Conservation (phyloP, 2,888 invertebrate species). For the Adela reaumurella region DNA sequence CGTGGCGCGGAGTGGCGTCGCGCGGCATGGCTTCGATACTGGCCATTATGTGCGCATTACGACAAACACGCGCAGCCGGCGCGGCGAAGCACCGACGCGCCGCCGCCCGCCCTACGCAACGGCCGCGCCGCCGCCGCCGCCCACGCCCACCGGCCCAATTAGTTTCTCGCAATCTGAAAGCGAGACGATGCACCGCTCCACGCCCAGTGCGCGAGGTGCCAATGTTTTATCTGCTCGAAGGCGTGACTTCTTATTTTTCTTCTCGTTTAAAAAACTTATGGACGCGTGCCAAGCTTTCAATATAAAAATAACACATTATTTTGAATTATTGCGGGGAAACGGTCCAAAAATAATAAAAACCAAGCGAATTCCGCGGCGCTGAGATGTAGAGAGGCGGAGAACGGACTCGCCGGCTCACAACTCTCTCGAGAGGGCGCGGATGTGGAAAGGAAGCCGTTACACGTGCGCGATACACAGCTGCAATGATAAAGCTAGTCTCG, state of each 20-base stretch:
- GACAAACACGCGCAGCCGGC: not conserved
- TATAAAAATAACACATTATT: conserved; percentile 2
- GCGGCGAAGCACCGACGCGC: not conserved
- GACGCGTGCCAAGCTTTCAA: not conserved
- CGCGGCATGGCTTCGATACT: not conserved
- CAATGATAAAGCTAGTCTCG: too few species aligned
- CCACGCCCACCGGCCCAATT: not conserved
- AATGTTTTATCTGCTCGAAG: not conserved
- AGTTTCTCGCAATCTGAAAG: not conserved
- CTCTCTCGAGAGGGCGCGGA: too few species aligned
- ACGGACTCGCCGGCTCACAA: too few species aligned
- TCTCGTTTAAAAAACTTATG: not conserved
- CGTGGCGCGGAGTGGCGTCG: too few species aligned
- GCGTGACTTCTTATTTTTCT: not conserved
- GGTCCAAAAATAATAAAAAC: conserved; percentile 2
- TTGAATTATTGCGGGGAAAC: conserved; percentile 1
- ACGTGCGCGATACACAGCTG: too few species aligned
- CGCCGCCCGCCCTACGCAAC: not conserved
- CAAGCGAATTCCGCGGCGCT: not conserved
- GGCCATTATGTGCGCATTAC: not conserved
- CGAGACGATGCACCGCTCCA: not conserved
- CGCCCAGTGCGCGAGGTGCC: not conserved
- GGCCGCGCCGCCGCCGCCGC: not conserved
- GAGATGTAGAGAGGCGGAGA: too few species aligned
- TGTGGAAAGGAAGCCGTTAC: too few species aligned